Evolutionary conservation across 1,140 invertebrate genomes (phyloP).

Genomic region (Tetranychus urticae): DNA sequence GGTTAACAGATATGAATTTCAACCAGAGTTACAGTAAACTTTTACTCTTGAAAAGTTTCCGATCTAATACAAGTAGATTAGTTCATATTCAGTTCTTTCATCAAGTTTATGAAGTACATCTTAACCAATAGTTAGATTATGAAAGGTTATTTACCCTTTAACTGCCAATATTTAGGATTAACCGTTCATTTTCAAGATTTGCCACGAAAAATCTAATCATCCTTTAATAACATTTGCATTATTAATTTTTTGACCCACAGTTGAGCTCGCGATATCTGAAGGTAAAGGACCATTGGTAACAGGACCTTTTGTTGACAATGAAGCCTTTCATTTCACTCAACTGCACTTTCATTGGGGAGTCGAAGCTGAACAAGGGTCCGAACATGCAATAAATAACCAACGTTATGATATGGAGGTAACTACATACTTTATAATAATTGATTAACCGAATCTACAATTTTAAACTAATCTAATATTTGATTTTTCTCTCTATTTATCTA

Average conservation of each 20-base stretch:
- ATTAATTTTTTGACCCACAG: background rate
- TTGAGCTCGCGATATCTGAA: background rate
- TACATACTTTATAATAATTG: background rate
- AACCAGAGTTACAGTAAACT: too few species aligned
- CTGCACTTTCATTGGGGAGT: conserved; percentile 27
- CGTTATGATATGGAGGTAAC: background rate
- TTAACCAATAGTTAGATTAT: too few species aligned
- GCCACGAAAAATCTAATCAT: background rate
- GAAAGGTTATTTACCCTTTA: too few species aligned
- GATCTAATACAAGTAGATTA: too few species aligned
- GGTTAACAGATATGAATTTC: too few species aligned
- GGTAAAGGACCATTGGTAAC: background rate
- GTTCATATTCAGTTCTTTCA: too few species aligned
- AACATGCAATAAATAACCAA: conserved; percentile 11
- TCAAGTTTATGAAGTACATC: too few species aligned
- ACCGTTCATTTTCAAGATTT: too few species aligned
- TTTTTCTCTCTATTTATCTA: background rate
- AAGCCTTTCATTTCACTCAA: conserved; percentile 13
- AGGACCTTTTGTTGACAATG: background rate
- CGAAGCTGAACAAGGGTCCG: conserved; percentile 18
- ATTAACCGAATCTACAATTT: background rate
- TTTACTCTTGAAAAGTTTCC: too few species aligned
- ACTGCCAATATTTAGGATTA: too few species aligned
- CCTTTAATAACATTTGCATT: background rate
- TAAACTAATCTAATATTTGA: background rate